Base-by-base conservation (phyloP, 1,140 invertebrate species). In the Vollenhovia emeryi region DNA sequence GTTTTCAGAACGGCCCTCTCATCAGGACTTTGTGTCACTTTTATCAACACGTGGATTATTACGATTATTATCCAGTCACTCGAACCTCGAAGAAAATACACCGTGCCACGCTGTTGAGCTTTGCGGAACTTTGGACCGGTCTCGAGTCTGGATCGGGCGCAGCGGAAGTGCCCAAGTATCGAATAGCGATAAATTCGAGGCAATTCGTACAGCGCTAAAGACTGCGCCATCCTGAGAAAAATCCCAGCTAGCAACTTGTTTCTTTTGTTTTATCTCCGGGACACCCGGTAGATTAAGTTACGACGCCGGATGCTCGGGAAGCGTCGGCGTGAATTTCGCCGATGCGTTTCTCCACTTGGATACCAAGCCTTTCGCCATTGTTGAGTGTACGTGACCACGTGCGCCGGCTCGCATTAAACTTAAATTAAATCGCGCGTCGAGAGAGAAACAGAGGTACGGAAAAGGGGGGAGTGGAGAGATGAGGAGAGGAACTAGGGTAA, bases 361-460 rank as follows among this genome's bases (percentile, higher is more conserved):
- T 57, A 71, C 50, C 60, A 52, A 71, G 78, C 50, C 50, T 73
- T 21, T 82, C 78, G 66, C 78, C 50, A 73, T 82, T 82, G 60
- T 84, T 66, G 73, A 79, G 48, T 48, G 83, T 84, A 76, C 82
- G 59, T 78, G 55, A 84, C 73, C 73, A 78, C 71, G 82, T 78
- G 83, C 59, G 73, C 82, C 13, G 27, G 68, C 33, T 76, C 57
- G 82, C 73, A 78, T 57, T 79, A 78, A 66, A 78, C 45, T 78
- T 79, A 76, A 78, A 84, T 84, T 79, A 64, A 84, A 84, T 79
- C 33, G 82, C 73, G 59, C 75, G 83, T 64, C 33, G 48, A 55
- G 59, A 64, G 60, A 78, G 36, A 36, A 24, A 62, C 33, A 62
- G 73, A 30, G 13, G 40, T 73, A 75, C 30, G 33, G 69, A 62